Base-by-base conservation (phyloP, 2,797 vertebrate genomes). In the Sardinella longiceps region DNA sequence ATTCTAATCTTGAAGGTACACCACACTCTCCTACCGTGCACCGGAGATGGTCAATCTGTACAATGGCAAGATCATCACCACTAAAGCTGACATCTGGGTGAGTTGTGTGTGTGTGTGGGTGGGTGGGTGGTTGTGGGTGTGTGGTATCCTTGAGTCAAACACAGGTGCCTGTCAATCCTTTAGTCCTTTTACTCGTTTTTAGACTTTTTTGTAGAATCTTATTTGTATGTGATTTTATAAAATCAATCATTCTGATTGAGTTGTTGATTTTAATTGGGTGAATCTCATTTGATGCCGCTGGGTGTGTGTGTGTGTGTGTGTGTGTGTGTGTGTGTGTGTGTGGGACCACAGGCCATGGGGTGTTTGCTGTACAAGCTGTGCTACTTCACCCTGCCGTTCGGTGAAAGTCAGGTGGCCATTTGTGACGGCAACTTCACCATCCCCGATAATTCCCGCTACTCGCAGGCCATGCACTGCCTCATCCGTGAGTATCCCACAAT, bases 31-130 rank as follows among this genome's bases (percentile, higher is more conserved):
- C 87, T 99, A 99, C 89, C 97, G 98, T 63, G 97, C 98, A 48
- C 98, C 98, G 80, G 98, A 99, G 93, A 99, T 99, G 98, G 98
- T 99, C 88, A 99, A 99, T 92, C 95, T 99, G 20, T 99, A 99
- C 89, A 98, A 98, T 39, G 97, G 98, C 91, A 98, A 98, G 92
- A 93, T 98, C 85, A 99, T 99, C 92, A 99, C 97, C 77, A 98
- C 97, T 15, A 99, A 98, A 93, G 98, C 98, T 77, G 98, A 99
- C 88, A 93, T 99, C 80, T 99, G 98, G 98, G 98, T 99, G 93
- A 10, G 97, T 14, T 37, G 2, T 58, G 28, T 28, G 4, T 77
- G 5, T 77, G 70, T 77, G 70, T 23, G 70, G 4, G 60, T 53
- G n/a, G n/a, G 20, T 5, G 70, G 58, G 1, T 66, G 28, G 30